Percentiles rank a stretch among this genome's conserved stretches.
Conservation (phyloP, 2,113 vertebrate genomes). For the Corythaeola cristata region DNA sequence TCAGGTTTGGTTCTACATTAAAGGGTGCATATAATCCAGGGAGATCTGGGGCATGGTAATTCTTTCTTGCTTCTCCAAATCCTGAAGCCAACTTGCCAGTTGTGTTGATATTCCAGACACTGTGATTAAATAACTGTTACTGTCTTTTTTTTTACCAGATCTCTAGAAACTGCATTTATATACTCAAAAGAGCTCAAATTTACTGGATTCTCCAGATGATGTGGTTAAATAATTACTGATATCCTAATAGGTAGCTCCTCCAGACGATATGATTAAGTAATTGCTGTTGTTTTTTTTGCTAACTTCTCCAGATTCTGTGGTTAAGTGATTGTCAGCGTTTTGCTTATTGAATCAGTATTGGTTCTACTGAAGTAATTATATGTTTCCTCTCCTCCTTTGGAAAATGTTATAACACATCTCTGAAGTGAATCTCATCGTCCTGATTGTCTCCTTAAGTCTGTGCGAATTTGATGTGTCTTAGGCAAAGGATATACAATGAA, state of each 20-base stretch:
- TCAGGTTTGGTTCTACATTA: background rate
- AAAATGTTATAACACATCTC: background rate
- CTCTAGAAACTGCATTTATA: background rate
- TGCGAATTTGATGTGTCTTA: background rate
- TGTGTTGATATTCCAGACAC: background rate
- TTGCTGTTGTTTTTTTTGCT: background rate
- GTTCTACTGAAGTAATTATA: background rate
- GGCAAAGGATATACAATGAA: background rate
- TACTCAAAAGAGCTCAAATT: background rate
- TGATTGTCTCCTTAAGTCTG: background rate
- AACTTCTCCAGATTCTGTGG: background rate
- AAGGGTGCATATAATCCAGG: background rate
- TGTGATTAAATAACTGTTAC: background rate
- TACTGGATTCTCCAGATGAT: background rate
- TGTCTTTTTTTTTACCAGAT: background rate
- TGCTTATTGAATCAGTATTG: background rate
- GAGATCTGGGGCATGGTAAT: background rate
- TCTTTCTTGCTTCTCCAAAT: background rate
- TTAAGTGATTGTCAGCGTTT: background rate
- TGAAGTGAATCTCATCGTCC: background rate
- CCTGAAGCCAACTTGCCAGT: background rate
- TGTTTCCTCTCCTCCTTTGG: background rate
- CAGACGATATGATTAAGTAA: constrained; percentile 17
- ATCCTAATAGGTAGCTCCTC: background rate
- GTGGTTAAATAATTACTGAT: constrained; percentile 4